Percentiles rank a stretch among this genome's conserved stretches.
Evolutionary conservation across 2,888 invertebrate genomes (phyloP).

Genomic region (Acleris emargana): DNA sequence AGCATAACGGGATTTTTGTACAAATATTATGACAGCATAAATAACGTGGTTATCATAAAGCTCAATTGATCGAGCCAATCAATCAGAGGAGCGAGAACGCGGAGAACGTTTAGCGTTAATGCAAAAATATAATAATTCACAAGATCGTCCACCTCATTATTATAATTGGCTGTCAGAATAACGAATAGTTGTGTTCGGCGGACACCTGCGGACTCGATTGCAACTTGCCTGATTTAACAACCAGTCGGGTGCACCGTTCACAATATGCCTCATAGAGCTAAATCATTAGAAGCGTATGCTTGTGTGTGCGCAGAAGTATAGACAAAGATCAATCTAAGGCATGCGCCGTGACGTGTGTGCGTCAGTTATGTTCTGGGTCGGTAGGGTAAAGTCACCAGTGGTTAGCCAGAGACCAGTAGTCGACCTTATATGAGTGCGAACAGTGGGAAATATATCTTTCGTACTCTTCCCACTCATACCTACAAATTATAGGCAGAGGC

Average conservation of each 20-base stretch:
- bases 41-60: not conserved
- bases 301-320: too few species aligned
- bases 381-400: too few species aligned
- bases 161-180: slow-evolving; percentile 34
- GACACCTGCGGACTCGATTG: slow-evolving; percentile 28
- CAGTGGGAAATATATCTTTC: too few species aligned
- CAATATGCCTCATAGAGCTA: not conserved
- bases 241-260: slow-evolving; percentile 9
- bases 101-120: slow-evolving; percentile 14
- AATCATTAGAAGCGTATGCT: too few species aligned
- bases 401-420: too few species aligned
- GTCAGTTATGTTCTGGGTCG: too few species aligned
- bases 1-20: too few species aligned
- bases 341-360: too few species aligned
- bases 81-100: slow-evolving; percentile 19
- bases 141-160: slow-evolving; percentile 27
- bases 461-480: too few species aligned
- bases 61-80: slow-evolving; percentile 9
- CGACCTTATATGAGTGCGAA: too few species aligned
- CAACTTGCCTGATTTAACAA: slow-evolving; percentile 22
- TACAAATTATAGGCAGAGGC: too few species aligned
- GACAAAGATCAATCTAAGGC: too few species aligned
- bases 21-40: slow-evolving; percentile 1
- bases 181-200: slow-evolving; percentile 23
- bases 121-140: slow-evolving; percentile 27